Evolutionary conservation across 2,888 invertebrate genomes (phyloP), one percentile per base, ranked within the genome.

Genomic region (Ptychoptera contaminata): DNA sequence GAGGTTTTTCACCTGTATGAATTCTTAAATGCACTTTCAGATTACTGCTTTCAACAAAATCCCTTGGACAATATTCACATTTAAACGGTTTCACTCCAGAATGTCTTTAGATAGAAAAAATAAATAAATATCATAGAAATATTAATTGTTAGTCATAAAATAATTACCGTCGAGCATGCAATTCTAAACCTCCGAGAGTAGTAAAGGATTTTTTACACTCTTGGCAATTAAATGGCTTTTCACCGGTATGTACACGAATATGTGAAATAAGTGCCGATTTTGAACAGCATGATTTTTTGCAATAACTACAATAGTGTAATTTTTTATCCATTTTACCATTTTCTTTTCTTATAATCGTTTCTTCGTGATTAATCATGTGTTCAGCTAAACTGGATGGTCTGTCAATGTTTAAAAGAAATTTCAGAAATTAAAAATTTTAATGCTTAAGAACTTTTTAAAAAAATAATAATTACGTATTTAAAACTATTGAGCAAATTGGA

Each of bases 1-100:
- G 60, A 1, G 63, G 63, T 11, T 58, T 57, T 30, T 61, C 59
- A 1, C 58, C 55, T 3, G 61, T 62, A 47, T 63, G 63, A 0
- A 56, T 56, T 8, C 55, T 54, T 50, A 62, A 58, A 40, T 63
- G 63, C 0, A 57, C 58, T 5, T 50, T 54, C 2, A 61, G 51
- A 48, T 61, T 61, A 44, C 60, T 60, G 2, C 53, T 54, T 46
- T 62, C 61, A 8, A 57, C 54, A 16, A 63, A 63, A 0, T 52
- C 45, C 43, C 58, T 59, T 11, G 50, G 50, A 36, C 63, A 63
- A 16, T 57, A 49, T 1, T 53, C 49, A 32, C 63, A 63, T 10
- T 9, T 32, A 14, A 38, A 55, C 8, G 57, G 53, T 8, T 51
- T 44, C 6, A 54, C 15, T 3, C 56, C 54, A 0, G 51, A 44